Conservation (phyloP, 2,797 vertebrate species). For the Sebastes alutus region DNA sequence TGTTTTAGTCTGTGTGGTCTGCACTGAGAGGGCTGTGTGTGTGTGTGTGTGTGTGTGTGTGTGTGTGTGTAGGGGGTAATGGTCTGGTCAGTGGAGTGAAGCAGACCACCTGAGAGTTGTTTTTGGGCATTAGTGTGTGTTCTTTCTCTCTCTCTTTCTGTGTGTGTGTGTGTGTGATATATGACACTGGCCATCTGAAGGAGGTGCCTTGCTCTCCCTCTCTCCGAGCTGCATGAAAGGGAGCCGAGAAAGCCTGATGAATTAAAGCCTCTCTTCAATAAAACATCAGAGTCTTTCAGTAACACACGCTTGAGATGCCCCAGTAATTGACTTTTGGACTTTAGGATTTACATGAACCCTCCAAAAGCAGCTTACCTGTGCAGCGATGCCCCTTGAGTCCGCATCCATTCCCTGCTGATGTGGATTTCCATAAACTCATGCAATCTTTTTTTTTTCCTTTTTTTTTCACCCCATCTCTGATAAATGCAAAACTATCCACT, state of each 20-base stretch:
- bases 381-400: slow-evolving; percentile 80
- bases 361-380: slow-evolving; percentile 85
- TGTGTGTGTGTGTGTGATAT: slow-evolving; percentile 59
- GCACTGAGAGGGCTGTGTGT: slow-evolving; percentile 37
- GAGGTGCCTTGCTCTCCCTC: slow-evolving; percentile 78
- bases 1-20: slow-evolving; percentile 76
- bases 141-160: slow-evolving; percentile 51
- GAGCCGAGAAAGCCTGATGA: slow-evolving; percentile 79
- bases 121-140: slow-evolving; percentile 83
- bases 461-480: slow-evolving; percentile 42
- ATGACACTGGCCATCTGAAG: slow-evolving; percentile 83
- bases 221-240: slow-evolving; percentile 82
- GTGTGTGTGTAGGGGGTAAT: slow-evolving; percentile 75
- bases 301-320: slow-evolving; percentile 86
- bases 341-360: slow-evolving; percentile 86
- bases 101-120: slow-evolving; percentile 88
- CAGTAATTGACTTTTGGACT: slow-evolving; percentile 89
- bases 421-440: slow-evolving; percentile 80
- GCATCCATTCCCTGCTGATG: slow-evolving; percentile 70
- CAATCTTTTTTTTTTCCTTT: slow-evolving; percentile 35
- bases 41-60: neutral
- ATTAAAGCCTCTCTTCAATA: slow-evolving; percentile 88
- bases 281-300: slow-evolving; percentile 88
- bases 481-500: slow-evolving; percentile 74
- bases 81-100: slow-evolving; percentile 83